Evolutionary conservation across 2,888 invertebrate genomes (phyloP), one percentile per base, ranked within the genome.

Genomic region (Clitarchus hookeri): DNA sequence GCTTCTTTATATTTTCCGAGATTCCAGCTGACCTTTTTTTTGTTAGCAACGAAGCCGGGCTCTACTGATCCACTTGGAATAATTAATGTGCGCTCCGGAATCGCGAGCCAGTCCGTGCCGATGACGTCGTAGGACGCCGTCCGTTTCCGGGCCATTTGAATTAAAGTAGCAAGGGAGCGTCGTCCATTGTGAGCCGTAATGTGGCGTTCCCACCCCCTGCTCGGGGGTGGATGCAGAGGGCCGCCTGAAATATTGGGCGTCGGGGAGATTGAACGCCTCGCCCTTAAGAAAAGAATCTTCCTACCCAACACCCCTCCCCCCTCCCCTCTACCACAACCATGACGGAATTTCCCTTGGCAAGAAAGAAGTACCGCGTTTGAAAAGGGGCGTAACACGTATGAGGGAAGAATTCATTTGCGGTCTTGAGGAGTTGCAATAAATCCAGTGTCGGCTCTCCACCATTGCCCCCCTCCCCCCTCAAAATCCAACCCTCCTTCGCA

Each of bases 341-440:
- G 44, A 82, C 82, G 36, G 65, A 65, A 65, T 44, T 82, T 82
- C 82, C 82, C 82, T 82, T 82, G 82, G 82, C 27, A 82, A 82
- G 82, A 82, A 82, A 82, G 65, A 65, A 65, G 65, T 65, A 65
- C 82, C 44, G 13, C 82, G 82, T 82, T 82, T 82, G 82, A 65
- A 82, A 82, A 82, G 44, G 82, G 82, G 82, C 82, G 27, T 82
- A 36, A 44, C 82, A 44, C 44, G 82, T 82, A 82, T 82, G 82
- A 82, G 82, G 82, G 82, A 82, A 82, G 82, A 82, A 82, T 82
- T 82, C 82, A 82, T 82, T 82, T 82, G 82, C 82, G 82, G 82
- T 82, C 82, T 82, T 82, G 82, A 82, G 82, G 82, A 82, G 36
- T 27, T 82, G 82, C 82, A 82, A 82, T 82, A 82, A 82, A 82